These are phyloP conservation scores for Xenopus laevis DNA, from an alignment of 2,113 vertebrate genomes.

Conservation along the genomic window DNA sequence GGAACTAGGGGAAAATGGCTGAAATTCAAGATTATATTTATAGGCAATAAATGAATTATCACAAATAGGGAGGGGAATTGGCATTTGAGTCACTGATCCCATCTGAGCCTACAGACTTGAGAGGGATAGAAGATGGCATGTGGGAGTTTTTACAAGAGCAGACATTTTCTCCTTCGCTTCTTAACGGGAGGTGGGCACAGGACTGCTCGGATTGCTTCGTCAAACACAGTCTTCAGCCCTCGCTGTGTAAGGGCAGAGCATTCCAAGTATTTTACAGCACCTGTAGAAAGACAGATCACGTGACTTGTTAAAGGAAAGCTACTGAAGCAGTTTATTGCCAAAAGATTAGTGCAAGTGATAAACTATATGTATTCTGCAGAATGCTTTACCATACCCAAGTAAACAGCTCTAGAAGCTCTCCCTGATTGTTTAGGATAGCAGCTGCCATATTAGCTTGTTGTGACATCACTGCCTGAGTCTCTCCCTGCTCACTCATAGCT, in stretches of 20 bases:
- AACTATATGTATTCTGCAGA: too few species aligned
- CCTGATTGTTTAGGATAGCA: too few species aligned
- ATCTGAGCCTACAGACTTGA: conserved; percentile 67
- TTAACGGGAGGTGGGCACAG: conserved; percentile 88
- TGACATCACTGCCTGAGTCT: too few species aligned
- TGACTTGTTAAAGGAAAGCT: too few species aligned
- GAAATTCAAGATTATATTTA: conserved; percentile 59
- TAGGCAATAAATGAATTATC: conserved; percentile 72
- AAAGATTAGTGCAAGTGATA: too few species aligned
- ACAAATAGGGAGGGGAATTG: conserved; percentile 63
- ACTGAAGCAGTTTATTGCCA: too few species aligned
- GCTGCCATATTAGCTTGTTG: too few species aligned
- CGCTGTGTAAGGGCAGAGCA: conserved; percentile 94
- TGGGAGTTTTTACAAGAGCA: conserved; percentile 69
- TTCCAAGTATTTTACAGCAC: conserved; percentile 93
- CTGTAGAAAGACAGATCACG: conserved; percentile 56
- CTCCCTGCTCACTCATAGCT: too few species aligned
- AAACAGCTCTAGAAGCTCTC: too few species aligned
- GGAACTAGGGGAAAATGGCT: conserved; percentile 61
- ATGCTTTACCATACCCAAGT: too few species aligned
- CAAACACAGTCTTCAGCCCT: conserved; percentile 97
- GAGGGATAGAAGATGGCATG: conserved; percentile 45
- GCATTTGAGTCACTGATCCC: conserved; percentile 62
- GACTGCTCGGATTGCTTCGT: conserved; percentile 92
- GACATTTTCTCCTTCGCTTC: conserved; percentile 88